Percentiles rank a stretch among this genome's conserved stretches.
Evolutionary conservation across 2,888 invertebrate species (phyloP).

Genomic region (Dascillus cervinus): DNA sequence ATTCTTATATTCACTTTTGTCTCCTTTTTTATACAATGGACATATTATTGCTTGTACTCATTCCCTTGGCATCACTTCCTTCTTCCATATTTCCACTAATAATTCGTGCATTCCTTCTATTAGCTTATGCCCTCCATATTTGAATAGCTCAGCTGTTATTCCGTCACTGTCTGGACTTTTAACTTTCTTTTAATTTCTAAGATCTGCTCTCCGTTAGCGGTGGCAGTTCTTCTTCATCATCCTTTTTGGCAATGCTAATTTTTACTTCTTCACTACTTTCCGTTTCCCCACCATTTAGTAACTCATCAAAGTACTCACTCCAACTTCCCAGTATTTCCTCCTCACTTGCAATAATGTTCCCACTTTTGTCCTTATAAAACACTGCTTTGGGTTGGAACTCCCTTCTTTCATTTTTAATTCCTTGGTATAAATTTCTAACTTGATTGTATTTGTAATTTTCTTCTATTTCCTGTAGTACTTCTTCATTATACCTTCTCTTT

Average conservation of each 20-base stretch:
- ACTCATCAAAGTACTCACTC: slow-evolving; percentile 2
- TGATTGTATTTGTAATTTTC: not conserved
- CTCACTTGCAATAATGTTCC: slow-evolving; percentile 1
- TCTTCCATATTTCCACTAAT: slow-evolving; percentile 5
- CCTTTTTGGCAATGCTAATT: slow-evolving; percentile 3
- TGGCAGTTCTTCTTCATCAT: too few relatives aligned
- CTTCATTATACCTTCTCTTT: slow-evolving; percentile 1
- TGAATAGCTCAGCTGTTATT: slow-evolving; percentile 10
- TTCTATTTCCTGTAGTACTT: slow-evolving; percentile 3
- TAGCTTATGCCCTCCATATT: slow-evolving; percentile 5
- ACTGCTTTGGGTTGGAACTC: slow-evolving; percentile 3
- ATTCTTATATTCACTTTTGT: slow-evolving; percentile 2
- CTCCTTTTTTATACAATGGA: slow-evolving; percentile 10
- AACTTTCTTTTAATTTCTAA: slow-evolving; percentile 6
- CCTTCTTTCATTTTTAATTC: not conserved
- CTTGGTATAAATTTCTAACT: slow-evolving; percentile 1
- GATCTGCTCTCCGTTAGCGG: too few relatives aligned
- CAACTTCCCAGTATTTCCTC: slow-evolving; percentile 2
- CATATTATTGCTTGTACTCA: slow-evolving; percentile 10
- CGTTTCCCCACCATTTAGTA: not conserved
- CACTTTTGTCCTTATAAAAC: slow-evolving; percentile 2
- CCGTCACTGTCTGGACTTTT: slow-evolving; percentile 4
- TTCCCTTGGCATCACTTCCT: slow-evolving; percentile 7
- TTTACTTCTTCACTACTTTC: not conserved
- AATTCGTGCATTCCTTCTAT: slow-evolving; percentile 4